A percentile compares a stretch with the other conserved stretches of the same genome.
phyloP scores from a whole-genome alignment of 2,888 invertebrate genomes.

The Hoplodrina ambigua region DNA sequence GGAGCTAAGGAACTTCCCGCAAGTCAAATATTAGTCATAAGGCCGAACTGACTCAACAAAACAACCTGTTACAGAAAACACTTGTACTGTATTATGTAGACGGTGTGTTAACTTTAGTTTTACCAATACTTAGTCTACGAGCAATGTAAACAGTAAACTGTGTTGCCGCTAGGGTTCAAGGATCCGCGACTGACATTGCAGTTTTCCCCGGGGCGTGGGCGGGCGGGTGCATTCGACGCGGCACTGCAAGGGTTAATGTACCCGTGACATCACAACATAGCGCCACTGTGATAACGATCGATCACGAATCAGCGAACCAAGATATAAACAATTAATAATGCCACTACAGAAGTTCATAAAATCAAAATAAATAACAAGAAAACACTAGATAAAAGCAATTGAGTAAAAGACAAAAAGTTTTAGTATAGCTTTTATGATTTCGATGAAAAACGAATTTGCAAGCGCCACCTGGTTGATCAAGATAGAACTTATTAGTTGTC shows the following conservation, averaged over 20 bases:
- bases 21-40: conserved; percentile 36
- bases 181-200: conserved; percentile 74
- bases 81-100: not conserved
- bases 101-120: not conserved
- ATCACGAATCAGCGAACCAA: conserved; percentile 33
- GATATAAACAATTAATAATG: not conserved
- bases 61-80: conserved; percentile 17
- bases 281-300: conserved; percentile 70
- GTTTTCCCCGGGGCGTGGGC: conserved; percentile 73
- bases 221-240: conserved; percentile 72
- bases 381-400: not conserved
- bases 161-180: conserved; percentile 71
- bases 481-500: conserved; percentile 27
- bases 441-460: not conserved
- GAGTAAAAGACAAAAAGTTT: not conserved
- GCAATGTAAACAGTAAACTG: conserved; percentile 33
- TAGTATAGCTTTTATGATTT: not conserved
- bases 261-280: conserved; percentile 79
- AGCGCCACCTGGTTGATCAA: conserved; percentile 45
- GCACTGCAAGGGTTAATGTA: conserved; percentile 80
- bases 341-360: not conserved
- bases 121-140: conserved; percentile 14
- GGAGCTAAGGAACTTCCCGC: conserved; percentile 38
- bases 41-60: conserved; percentile 13
- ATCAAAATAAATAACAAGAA: not conserved